Evolutionary conservation across 1,140 invertebrate species (phyloP), one percentile per base, ranked within the genome.

Genomic region (Eufriesea mexicana): DNA sequence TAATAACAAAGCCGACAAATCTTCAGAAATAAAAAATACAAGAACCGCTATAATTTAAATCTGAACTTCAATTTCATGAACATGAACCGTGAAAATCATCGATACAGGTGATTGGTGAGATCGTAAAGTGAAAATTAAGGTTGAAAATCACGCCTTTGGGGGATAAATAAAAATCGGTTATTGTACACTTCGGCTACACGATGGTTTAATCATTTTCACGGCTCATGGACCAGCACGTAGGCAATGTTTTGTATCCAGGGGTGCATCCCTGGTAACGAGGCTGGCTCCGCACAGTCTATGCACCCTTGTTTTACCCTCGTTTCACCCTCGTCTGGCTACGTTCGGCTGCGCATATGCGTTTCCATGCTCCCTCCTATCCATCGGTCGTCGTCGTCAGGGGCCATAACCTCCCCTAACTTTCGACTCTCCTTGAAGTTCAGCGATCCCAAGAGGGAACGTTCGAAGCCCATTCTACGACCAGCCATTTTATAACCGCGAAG

Each of bases 211-310:
- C 77, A 72, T 61, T 79, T 79, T 55, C 25, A 81, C 72, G 61
- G 72, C 14, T 66, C 18, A 7, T 76, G 79, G 61, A 76, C 72
- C 79, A 12, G 4, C 28, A 18, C 42, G 42, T 67, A 57, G 9
- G 51, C 51, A 76, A 25, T 80, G 79, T 76, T 67, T 86, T 62
- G 57, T 49, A 55, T 28, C 28, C 28, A 62, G 55, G 70, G 64
- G 64, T 84, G 77, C 28, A 75, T 86, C 83, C 84, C n/a, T 66
- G 62, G 62, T 84, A 84, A 84, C 83, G 81, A 84, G 75, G 20
- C 71, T 73, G 74, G 74, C 59, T 85, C 55, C 57, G 18, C 25
- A 49, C 51, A 57, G 55, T 54, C 81, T 47, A 47, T 73, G 49
- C 70, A 84, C 66, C 70, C 84, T 84, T 79, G 54, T 47, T 79